phyloP scores from a whole-genome alignment of 2,888 invertebrate genomes.

The Liopterus haemorrhoidalis region DNA sequence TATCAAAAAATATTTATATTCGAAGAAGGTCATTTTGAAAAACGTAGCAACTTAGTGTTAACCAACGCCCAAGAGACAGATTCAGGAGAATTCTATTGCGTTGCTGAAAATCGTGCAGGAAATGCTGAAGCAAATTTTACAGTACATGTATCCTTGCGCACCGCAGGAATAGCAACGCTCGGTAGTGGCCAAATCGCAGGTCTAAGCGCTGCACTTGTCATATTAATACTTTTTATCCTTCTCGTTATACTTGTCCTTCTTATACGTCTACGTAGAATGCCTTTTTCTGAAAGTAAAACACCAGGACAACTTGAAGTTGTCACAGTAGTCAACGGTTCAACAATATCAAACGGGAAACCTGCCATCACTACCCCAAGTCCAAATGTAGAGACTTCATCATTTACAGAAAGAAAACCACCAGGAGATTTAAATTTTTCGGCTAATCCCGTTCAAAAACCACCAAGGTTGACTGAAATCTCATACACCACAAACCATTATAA shows the following conservation, averaged over 20 bases:
- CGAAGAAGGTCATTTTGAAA: conserved; percentile 71
- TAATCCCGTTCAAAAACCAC: conserved; percentile 69
- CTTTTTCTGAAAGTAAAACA: conserved; percentile 69
- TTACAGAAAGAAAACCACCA: conserved; percentile 43
- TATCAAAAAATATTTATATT: conserved; percentile 70
- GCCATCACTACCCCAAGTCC: conserved; percentile 49
- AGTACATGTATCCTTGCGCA: conserved; percentile 69
- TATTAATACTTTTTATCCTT: conserved; percentile 69
- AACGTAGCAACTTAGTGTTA: conserved; percentile 68
- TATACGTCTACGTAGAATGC: conserved; percentile 66
- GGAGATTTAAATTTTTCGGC: conserved; percentile 44
- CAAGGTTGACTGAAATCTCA: conserved; percentile 60
- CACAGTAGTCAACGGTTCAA: conserved; percentile 52
- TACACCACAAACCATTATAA: conserved; percentile 66
- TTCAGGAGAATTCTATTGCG: conserved; percentile 80
- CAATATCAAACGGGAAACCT: conserved; percentile 49
- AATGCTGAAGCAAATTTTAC: conserved; percentile 86
- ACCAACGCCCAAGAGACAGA: conserved; percentile 80
- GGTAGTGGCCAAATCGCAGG: conserved; percentile 83
- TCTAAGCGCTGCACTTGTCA: conserved; percentile 72
- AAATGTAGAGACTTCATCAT: conserved; percentile 49
- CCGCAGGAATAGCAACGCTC: conserved; percentile 73
- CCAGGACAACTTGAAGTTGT: conserved; percentile 69
- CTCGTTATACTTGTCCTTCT: conserved; percentile 67
- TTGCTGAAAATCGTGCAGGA: conserved; percentile 84